Base-by-base conservation (phyloP, 2,888 invertebrate genomes). In the Melanostoma scalare region DNA sequence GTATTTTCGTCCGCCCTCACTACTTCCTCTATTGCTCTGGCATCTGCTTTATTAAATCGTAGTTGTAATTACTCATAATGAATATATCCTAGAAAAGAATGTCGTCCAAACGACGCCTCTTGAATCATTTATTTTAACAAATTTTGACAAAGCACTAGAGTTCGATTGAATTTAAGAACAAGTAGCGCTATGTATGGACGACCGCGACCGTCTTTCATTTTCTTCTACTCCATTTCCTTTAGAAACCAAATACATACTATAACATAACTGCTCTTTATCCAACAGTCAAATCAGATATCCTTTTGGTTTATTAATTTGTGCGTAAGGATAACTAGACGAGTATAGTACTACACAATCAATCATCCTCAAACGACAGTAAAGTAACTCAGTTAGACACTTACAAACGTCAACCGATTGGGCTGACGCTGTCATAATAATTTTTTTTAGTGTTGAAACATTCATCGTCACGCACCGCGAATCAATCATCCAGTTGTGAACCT, bases 321-420 rank as follows among this genome's bases (percentile, higher is more conserved):
- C 38, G 38, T 63, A 31, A 4, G 40, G 40, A 30, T 63, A n/a
- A 50, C 50, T 63, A 50, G 50, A 30, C 36, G n/a, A 31, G 20
- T 63, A n/a, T n/a, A 48, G 30, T 63, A 63, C 44, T 10, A 9
- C 10, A 50, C 63, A 38, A 63, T 63, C 50, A 50, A 63, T 63
- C 63, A 63, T 63, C 50, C 30, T n/a, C n/a, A 48, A 48, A 48
- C 31, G 5, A 3, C 20, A 60, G 5, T 6, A 36, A 52, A 53
- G 53, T 53, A 35, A 63, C 8, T 38, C 9, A 48, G 5, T 50
- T 6, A n/a, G 50, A 38, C n/a, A 38, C 6, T 6, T n/a, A 31
- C 3, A 63, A 63, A 50, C n/a, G 31, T 63, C 63, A 63, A 63
- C 50, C 48, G 38, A 63, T 63, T 50, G 38, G 48, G 36, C 2